Evolutionary conservation across 2,888 invertebrate species (phyloP).

Genomic region (Agonopterix subpropinquella): DNA sequence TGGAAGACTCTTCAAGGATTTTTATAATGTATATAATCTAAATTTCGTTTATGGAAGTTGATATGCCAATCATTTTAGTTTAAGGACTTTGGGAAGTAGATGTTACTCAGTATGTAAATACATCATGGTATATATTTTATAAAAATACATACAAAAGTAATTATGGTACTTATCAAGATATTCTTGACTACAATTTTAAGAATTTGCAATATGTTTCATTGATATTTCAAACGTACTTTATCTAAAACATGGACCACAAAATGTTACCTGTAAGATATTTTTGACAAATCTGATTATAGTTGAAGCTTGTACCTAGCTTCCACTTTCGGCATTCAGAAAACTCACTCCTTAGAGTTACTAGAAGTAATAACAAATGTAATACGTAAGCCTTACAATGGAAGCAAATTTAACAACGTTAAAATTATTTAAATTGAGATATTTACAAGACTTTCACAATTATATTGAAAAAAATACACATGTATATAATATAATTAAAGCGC

Average conservation of each 20-base stretch:
- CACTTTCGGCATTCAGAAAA: slow-evolving; percentile 23
- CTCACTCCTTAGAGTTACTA: slow-evolving; percentile 44
- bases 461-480: slow-evolving; percentile 47
- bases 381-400: slow-evolving; percentile 63
- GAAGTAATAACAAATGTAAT: slow-evolving; percentile 46
- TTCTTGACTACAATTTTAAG: slow-evolving; percentile 45
- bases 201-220: slow-evolving; percentile 67
- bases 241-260: slow-evolving; percentile 56
- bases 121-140: slow-evolving; percentile 67
- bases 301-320: slow-evolving; percentile 16
- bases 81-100: slow-evolving; percentile 64
- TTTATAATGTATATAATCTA: slow-evolving; percentile 37
- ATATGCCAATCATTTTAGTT: slow-evolving; percentile 72
- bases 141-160: slow-evolving; percentile 71
- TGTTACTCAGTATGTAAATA: slow-evolving; percentile 62
- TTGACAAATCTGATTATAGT: slow-evolving; percentile 10
- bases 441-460: slow-evolving; percentile 57
- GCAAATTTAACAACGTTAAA: slow-evolving; percentile 68
- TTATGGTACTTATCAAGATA: slow-evolving; percentile 51
- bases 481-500: slow-evolving; percentile 65
- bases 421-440: slow-evolving; percentile 58
- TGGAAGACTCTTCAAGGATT: slow-evolving; percentile 70
- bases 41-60: slow-evolving; percentile 70
- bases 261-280: slow-evolving; percentile 23
- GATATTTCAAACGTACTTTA: slow-evolving; percentile 61